Conservation (phyloP, 1,140 invertebrate species). For the Zaprionus inermis region DNA sequence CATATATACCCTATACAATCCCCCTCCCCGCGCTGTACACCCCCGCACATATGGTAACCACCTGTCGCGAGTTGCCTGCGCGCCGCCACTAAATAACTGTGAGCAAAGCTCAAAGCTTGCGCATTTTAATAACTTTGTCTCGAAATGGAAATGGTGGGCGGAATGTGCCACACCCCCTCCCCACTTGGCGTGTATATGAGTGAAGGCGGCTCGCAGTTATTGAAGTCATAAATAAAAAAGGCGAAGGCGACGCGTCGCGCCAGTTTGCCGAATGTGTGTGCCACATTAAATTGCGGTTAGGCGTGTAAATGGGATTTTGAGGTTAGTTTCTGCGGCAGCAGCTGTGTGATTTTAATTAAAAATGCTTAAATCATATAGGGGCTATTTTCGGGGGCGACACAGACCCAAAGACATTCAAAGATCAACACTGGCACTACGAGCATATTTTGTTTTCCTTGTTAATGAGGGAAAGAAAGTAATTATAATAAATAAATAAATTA, state of each 20-base stretch:
- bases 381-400: background rate
- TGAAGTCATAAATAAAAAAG: constrained; percentile 80
- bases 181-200: constrained; percentile 30
- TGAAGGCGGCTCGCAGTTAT: constrained; percentile 64
- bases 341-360: constrained; percentile 72
- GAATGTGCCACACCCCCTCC: constrained; percentile 30
- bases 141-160: background rate
- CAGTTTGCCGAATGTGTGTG: constrained; percentile 59
- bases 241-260: constrained; percentile 15
- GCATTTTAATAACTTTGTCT: constrained; percentile 77
- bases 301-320: constrained; percentile 72
- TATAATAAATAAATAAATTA: background rate
- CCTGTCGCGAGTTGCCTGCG: constrained; percentile 62
- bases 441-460: no score
- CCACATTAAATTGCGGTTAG: constrained; percentile 77
- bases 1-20: background rate
- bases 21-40: no score
- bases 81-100: constrained; percentile 32
- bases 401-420: background rate
- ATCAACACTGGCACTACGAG: background rate
- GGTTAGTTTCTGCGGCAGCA: constrained; percentile 67
- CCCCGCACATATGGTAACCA: constrained; percentile 57
- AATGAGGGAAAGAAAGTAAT: no score
- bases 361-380: constrained; percentile 19
- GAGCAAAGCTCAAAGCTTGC: constrained; percentile 53